Conservation (phyloP, 2,888 invertebrate species). For the Octonoba sinensis region DNA sequence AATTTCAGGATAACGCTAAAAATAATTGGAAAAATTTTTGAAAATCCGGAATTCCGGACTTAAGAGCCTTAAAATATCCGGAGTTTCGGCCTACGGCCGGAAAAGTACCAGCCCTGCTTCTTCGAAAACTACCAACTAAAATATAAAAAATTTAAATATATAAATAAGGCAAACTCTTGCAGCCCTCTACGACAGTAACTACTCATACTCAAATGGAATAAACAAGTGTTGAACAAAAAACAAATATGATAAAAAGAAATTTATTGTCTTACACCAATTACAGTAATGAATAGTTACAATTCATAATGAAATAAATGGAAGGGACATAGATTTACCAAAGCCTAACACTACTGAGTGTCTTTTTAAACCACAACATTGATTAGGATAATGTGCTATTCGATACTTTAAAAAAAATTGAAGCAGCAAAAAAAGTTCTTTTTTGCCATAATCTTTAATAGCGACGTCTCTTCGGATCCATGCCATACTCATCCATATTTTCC, state of each 20-base stretch:
- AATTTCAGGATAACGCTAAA: too few relatives aligned
- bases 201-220: neutral
- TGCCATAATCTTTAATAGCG: slow-evolving; percentile 40
- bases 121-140: too few relatives aligned
- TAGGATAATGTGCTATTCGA: slow-evolving; percentile 38
- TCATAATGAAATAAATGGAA: slow-evolving; percentile 17
- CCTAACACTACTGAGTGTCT: slow-evolving; percentile 49
- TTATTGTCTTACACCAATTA: slow-evolving; percentile 63
- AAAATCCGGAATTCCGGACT: too few relatives aligned
- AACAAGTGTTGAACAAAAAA: neutral
- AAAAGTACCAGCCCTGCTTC: too few relatives aligned
- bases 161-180: too few relatives aligned
- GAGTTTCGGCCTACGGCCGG: too few relatives aligned
- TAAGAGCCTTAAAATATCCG: too few relatives aligned
- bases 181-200: too few relatives aligned
- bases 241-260: slow-evolving; percentile 48
- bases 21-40: too few relatives aligned
- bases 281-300: slow-evolving; percentile 33
- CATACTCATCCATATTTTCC: slow-evolving; percentile 62
- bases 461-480: slow-evolving; percentile 55
- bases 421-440: slow-evolving; percentile 31
- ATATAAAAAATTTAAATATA: too few relatives aligned
- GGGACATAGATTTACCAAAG: slow-evolving; percentile 26
- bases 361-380: slow-evolving; percentile 29
- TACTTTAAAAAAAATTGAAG: neutral